A percentile compares a stretch with the other conserved stretches of the same genome.
These are phyloP conservation scores for Hirtodrosophila alboralis DNA, from an alignment of 2,888 invertebrate species.

Conservation along the genomic window DNA sequence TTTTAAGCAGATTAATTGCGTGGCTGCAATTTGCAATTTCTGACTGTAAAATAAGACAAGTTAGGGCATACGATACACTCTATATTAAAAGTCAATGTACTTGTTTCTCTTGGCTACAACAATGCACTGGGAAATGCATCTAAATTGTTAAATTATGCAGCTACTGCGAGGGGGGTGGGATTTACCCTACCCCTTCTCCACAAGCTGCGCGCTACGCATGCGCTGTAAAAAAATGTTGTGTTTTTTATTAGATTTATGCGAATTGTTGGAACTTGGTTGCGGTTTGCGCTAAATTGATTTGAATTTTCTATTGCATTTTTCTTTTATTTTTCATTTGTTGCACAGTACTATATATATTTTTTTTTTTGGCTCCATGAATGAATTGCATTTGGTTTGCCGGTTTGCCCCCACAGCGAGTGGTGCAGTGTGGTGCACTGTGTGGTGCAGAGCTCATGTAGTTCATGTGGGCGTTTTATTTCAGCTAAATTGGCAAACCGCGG, in stretches of 20 bases:
- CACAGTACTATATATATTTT: too few relatives aligned
- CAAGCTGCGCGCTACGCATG: conserved; percentile 50
- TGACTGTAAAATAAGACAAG: conserved; percentile 29
- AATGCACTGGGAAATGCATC: conserved; percentile 41
- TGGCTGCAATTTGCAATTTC: conserved; percentile 32
- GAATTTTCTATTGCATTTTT: conserved; percentile 67
- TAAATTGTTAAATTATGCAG: conserved; percentile 74
- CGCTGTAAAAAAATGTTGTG: conserved; percentile 28
- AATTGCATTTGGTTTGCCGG: conserved; percentile 66
- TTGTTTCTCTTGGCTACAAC: conserved; percentile 18
- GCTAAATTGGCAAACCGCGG: conserved; percentile 76
- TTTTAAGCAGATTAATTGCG: conserved; percentile 62
- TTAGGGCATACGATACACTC: too few relatives aligned
- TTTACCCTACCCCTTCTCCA: conserved; percentile 3
- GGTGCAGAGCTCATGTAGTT: conserved; percentile 38
- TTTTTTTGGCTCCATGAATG: conserved; percentile 58
- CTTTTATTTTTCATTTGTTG: conserved; percentile 13
- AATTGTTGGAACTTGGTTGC: conserved; percentile 43
- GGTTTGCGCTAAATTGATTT: conserved; percentile 74
- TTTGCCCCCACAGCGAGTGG: conserved; percentile 68
- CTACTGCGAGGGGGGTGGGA: conserved; percentile 21
- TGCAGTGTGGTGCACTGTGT: conserved; percentile 41
- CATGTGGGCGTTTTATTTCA: conserved; percentile 78
- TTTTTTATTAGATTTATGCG: conserved; percentile 69
- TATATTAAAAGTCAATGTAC: conserved; percentile 55